These are phyloP conservation scores for Nibea coibor DNA, from an alignment of 2,113 vertebrate genomes.

Conservation along the genomic window DNA sequence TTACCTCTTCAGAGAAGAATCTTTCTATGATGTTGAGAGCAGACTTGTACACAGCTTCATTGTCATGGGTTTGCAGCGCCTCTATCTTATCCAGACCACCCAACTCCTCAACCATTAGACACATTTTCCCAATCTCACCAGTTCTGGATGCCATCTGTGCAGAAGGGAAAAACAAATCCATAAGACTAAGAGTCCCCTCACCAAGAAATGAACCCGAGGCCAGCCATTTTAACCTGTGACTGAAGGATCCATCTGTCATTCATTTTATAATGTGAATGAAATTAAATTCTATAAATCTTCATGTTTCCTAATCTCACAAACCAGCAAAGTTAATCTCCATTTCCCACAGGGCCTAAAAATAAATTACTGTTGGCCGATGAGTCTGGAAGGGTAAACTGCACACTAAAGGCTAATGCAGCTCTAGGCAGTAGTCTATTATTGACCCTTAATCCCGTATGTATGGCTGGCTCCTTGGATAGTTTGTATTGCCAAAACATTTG, in stretches of 20 bases:
- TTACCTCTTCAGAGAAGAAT: constrained; percentile 91
- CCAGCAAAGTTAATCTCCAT: not conserved
- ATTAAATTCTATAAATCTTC: constrained; percentile 2
- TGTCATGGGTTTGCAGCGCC: constrained; percentile 90
- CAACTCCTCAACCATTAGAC: constrained; percentile 91
- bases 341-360: not conserved
- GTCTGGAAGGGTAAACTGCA: not conserved
- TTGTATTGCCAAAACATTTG: not conserved
- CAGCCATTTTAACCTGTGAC: constrained; percentile 10
- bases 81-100: constrained; percentile 92
- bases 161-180: not conserved
- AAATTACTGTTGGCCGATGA: not conserved
- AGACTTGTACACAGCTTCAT: constrained; percentile 89
- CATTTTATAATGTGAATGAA: not conserved
- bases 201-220: not conserved
- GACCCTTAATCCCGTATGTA: not conserved
- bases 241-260: constrained; percentile 1
- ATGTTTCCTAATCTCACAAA: constrained; percentile 8
- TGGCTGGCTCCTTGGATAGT: not conserved
- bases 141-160: constrained; percentile 89
- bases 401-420: not conserved
- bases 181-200: not conserved
- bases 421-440: not conserved
- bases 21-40: constrained; percentile 89
- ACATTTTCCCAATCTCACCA: constrained; percentile 88